phyloP scores from a whole-genome alignment of 2,888 invertebrate genomes.

The Tyria jacobaeae region DNA sequence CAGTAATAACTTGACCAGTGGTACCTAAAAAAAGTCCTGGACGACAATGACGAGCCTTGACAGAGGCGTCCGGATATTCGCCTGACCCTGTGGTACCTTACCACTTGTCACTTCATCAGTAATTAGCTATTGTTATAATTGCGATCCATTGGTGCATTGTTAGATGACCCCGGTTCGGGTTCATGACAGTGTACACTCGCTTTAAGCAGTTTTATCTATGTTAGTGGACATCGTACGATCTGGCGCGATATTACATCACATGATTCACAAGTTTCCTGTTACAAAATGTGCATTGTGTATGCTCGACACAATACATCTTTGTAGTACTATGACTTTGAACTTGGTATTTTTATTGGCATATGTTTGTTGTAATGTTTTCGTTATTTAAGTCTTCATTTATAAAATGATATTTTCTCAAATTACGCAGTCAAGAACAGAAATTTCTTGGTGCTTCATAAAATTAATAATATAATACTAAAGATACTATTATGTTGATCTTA shows the following conservation, averaged over 20 bases:
- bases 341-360: constrained; percentile 10
- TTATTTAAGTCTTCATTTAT: not conserved
- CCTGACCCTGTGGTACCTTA: not conserved
- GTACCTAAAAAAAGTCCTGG: too few relatives aligned
- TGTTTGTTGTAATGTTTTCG: not conserved
- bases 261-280: constrained; percentile 40
- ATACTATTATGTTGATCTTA: too few relatives aligned
- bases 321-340: constrained; percentile 37
- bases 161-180: not conserved
- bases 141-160: not conserved
- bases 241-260: constrained; percentile 55
- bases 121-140: not conserved
- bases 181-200: constrained; percentile 3
- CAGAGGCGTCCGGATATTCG: not conserved
- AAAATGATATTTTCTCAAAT: not conserved
- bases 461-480: too few relatives aligned
- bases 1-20: not conserved
- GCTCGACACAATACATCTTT: constrained; percentile 12
- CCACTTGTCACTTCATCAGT: too few relatives aligned
- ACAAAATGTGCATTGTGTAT: constrained; percentile 34
- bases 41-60: not conserved
- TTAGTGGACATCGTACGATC: constrained; percentile 46
- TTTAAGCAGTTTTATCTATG: not conserved
- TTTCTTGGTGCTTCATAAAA: too few relatives aligned
- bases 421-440: not conserved